Evolutionary conservation across 2,888 invertebrate genomes (phyloP), one percentile per base, ranked within the genome.

Genomic region (Catotricha subobsoleta): DNA sequence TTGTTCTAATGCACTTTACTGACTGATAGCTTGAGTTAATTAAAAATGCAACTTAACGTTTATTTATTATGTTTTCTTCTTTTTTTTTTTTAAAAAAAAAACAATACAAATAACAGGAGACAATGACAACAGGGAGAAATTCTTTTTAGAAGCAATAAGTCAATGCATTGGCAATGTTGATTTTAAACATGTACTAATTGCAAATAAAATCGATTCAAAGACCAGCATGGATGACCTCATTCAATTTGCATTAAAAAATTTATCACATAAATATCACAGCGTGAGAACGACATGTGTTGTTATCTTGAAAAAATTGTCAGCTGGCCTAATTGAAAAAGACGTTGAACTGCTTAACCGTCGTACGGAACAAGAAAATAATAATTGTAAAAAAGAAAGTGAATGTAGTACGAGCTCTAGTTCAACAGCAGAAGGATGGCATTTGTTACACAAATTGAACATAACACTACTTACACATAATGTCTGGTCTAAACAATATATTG

Each of bases 251-350:
- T 45, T 63, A 12, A 49, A 51, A 21, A 55, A 59, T 39, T 47
- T 62, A 1, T 54, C 56, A 13, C 53, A 52, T 43, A 30, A 48
- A 0, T 48, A 55, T 23, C 49, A 57, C 38, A 49, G 48, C 13
- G 44, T 61, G 5, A 52, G 58, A 1, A 43, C 53, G n/a, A 50
- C 50, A 42, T 54, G 56, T 5, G 48, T 51, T 1, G 40, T 48
- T 27, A 52, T 57, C 2, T 43, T 62, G 7, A 52, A 51, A 1
- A 50, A 58, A 36, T 33, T 63, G 12, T 51, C 57, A 2, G 46
- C 48, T 2, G 48, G 50, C 23, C 57, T 59, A 44, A 56, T 63
- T 36, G 50, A 51, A 15, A 51, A 50, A 18, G 64, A 63, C 47
- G 51, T 54, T 29, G 52, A 56, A 31, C 45, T 47, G 15, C 52